A percentile compares a stretch with the other conserved stretches of the same genome.
phyloP scores from a whole-genome alignment of 64 coral and sea anemone genomes.

The Dendronephthya gigantea region DNA sequence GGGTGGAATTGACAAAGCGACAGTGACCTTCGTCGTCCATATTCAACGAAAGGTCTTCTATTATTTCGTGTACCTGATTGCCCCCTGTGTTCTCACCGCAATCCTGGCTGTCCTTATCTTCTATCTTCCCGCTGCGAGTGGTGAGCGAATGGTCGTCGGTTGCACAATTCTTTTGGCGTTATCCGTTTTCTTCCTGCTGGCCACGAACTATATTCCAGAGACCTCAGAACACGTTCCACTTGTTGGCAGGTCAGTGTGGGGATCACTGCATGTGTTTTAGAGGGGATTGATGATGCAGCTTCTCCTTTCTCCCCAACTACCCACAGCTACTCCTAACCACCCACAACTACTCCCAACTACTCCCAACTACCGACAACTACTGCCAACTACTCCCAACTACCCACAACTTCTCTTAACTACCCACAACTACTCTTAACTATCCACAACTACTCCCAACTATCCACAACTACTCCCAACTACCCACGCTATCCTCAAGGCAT shows the following conservation, averaged over 20 bases:
- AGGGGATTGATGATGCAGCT: no score
- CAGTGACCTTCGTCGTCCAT: constrained; percentile 59
- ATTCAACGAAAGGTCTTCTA: constrained; percentile 82
- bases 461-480: no score
- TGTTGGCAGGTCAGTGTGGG: constrained; percentile 53
- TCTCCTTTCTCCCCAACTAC: no score
- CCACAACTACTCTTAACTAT: no score
- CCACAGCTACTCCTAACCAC: no score
- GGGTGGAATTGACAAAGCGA: constrained; percentile 22
- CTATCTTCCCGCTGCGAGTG: constrained; percentile 79
- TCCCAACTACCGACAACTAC: no score
- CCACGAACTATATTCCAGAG: constrained; percentile 81
- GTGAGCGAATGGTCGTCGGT: constrained; percentile 89
- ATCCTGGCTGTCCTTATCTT: constrained; percentile 61
- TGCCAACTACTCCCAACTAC: no score
- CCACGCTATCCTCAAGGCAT: no score
- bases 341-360: no score
- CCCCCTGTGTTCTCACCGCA: constrained; percentile 73
- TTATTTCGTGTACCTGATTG: constrained; percentile 80
- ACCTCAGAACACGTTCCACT: constrained; percentile 80
- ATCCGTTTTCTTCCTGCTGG: constrained; percentile 77
- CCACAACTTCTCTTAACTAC: no score
- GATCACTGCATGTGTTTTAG: no score
- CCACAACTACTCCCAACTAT: no score
- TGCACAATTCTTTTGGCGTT: constrained; percentile 79